Evolutionary conservation across 2,797 vertebrate genomes (phyloP).

Genomic region (Pangasius krempfi): DNA sequence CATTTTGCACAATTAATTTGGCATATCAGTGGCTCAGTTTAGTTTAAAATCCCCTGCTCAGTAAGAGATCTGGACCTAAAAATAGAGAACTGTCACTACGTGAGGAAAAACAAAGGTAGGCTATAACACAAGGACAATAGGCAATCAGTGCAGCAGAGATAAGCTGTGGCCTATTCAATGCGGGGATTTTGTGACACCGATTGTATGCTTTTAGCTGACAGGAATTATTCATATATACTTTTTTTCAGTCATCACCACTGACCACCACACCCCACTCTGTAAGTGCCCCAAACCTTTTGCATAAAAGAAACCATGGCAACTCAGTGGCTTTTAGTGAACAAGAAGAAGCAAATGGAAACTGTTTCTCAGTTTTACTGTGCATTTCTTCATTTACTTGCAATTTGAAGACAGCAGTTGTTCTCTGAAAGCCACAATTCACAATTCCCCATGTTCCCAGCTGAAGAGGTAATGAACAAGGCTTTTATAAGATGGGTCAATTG

Average conservation of each 20-base stretch:
- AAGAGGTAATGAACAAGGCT: neutral
- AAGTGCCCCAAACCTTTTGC: neutral
- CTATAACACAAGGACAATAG: conserved; percentile 24
- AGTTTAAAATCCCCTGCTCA: conserved; percentile 11
- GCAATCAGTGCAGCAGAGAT: conserved; percentile 19
- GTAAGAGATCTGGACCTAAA: neutral
- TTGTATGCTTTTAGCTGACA: conserved; percentile 14
- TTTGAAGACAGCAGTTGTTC: conserved; percentile 6
- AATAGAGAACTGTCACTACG: conserved; percentile 7
- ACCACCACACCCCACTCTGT: neutral
- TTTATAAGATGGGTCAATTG: neutral
- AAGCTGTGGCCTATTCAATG: conserved; percentile 13
- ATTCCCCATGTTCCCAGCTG: neutral
- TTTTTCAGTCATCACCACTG: neutral
- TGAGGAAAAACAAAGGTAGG: neutral
- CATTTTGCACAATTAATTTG: neutral
- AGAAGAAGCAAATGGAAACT: neutral
- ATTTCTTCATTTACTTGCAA: conserved; percentile 10
- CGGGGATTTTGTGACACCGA: neutral
- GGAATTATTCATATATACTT: conserved; percentile 12
- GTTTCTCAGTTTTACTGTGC: neutral
- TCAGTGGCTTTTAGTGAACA: neutral
- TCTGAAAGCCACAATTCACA: neutral
- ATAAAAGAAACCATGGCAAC: conserved; percentile 24
- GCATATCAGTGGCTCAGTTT: neutral